phyloP scores from a whole-genome alignment of 2,797 vertebrate species.

The Psittacula echo region DNA sequence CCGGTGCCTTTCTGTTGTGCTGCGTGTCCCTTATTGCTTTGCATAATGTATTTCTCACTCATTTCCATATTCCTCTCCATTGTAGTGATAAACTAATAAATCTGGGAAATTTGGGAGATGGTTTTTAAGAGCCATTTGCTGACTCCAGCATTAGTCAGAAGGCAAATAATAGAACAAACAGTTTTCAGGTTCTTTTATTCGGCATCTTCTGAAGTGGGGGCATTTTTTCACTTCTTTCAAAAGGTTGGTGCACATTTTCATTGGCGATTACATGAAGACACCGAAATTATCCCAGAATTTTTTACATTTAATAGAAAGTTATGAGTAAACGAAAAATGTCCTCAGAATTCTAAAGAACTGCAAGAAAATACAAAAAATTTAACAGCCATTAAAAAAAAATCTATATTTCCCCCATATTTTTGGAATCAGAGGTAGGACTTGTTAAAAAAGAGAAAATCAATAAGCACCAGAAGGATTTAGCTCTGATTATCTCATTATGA shows the following conservation, averaged over 20 bases:
- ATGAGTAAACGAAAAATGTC: not conserved
- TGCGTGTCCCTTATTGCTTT: not conserved
- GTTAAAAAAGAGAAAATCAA: not conserved
- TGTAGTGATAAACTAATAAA: not conserved
- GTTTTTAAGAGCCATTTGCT: constrained; percentile 34
- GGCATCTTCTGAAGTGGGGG: not conserved
- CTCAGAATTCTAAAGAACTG: not conserved
- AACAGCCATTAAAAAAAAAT: not conserved
- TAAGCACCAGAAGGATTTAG: not conserved
- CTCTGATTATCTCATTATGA: constrained; percentile 34
- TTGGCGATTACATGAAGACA: not conserved
- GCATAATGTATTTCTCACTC: constrained; percentile 23
- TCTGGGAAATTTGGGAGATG: not conserved
- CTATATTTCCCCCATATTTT: not conserved
- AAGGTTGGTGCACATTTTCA: not conserved
- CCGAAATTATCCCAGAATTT: not conserved
- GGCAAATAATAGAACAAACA: not conserved
- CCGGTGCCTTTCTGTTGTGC: not conserved
- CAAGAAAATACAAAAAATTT: not conserved
- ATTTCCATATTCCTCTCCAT: not conserved
- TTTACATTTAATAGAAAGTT: not conserved
- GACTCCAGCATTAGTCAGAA: constrained; percentile 6
- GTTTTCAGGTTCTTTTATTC: not conserved
- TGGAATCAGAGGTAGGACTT: not conserved
- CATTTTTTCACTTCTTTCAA: not conserved